phyloP scores from a whole-genome alignment of 2,113 vertebrate genomes.

The Callorhinus ursinus region DNA sequence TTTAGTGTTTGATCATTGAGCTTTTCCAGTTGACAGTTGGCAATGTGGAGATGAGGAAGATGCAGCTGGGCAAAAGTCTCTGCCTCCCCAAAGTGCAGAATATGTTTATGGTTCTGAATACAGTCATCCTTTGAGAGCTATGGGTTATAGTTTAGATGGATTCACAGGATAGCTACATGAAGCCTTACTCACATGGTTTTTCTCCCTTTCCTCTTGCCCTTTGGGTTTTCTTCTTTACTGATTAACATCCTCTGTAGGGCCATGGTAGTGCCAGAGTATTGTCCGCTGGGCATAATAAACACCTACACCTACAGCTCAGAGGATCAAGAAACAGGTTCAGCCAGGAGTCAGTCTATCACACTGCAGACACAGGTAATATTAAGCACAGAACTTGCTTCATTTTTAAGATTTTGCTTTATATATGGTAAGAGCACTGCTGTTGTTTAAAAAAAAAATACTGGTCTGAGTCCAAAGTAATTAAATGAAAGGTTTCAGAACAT shows the following conservation, averaged over 20 bases:
- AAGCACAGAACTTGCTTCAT: background rate
- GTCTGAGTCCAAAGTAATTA: constrained; percentile 49
- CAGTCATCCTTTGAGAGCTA: background rate
- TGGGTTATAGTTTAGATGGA: background rate
- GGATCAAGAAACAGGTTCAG: background rate
- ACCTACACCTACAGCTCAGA: background rate
- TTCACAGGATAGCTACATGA: background rate
- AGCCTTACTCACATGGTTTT: fast-evolving
- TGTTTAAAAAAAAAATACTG: constrained; percentile 18
- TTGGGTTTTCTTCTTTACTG: background rate
- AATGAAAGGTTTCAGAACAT: constrained; percentile 3
- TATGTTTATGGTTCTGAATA: background rate
- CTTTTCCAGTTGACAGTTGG: background rate
- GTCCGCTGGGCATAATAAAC: background rate
- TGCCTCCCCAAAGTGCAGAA: background rate
- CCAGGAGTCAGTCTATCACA: background rate
- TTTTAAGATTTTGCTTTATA: constrained; percentile 55
- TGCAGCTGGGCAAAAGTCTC: background rate
- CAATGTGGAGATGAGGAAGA: background rate
- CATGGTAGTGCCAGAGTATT: background rate
- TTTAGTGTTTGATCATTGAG: background rate
- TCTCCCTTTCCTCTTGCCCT: background rate
- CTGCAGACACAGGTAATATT: background rate
- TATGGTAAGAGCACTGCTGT: background rate
- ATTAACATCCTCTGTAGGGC: background rate